Evolutionary conservation across 2,888 invertebrate species (phyloP), one percentile per base, ranked within the genome.

Genomic region (Andrena flavipes): DNA sequence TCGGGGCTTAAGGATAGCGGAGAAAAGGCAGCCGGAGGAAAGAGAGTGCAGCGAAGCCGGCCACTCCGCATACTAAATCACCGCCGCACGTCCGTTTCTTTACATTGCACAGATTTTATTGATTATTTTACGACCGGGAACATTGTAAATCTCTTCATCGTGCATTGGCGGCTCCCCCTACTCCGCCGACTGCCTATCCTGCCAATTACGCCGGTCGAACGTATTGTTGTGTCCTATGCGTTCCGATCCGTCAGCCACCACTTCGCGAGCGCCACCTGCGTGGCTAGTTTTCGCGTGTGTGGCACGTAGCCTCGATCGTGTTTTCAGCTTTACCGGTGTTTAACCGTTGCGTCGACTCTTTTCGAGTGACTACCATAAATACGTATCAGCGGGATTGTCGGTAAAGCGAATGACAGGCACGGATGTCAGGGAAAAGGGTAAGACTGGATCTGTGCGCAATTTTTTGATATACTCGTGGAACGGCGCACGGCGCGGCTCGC

Each of bases 91-190:
- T 93, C 93, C 87, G 91, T 92, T 93, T 93, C 92, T 93, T 93
- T 93, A 93, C 93, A 92, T 92, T 92, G 92, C 89, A 78, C 88
- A 89, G 91, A 93, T 93, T 93, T 93, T 93, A 93, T 93, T 93
- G 93, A 93, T 93, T 93, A 93, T 93, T 93, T 93, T 93, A 93
- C 91, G 92, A 91, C 91, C 92, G 88, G 88, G 92, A 93, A 93
- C 92, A 93, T 91, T 93, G 93, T 93, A 93, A 93, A 93, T 93
- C 93, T 93, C 92, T 93, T 92, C 91, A 93, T 93, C 89, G 91
- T 85, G 88, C 88, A 88, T 89, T 88, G 89, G 86, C 85, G 88
- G 87, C 89, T 90, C 88, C 70, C 54, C 87, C 77, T 89, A 87
- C 88, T 84, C 84, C 82, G 84, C 77, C 82, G 86, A 77, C 85